These are phyloP conservation scores for Rotaria socialis DNA, from an alignment of 2,888 invertebrate species.

Conservation along the genomic window DNA sequence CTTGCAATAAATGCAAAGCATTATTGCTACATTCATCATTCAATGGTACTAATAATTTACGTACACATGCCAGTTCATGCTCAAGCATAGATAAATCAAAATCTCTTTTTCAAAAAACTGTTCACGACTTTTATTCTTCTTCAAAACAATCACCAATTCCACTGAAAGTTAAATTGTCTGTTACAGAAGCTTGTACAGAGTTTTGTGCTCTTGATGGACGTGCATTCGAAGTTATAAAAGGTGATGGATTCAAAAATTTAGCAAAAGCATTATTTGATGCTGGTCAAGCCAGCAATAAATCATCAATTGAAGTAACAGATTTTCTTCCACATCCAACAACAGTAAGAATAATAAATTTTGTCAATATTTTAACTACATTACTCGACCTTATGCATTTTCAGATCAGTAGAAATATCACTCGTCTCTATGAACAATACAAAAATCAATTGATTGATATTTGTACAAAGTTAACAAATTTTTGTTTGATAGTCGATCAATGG, in stretches of 20 bases:
- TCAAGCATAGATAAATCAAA: too few species aligned
- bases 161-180: neutral
- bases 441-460: neutral
- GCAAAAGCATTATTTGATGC: neutral
- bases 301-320: neutral
- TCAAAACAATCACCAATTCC: neutral
- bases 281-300: neutral
- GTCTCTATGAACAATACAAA: neutral
- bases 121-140: neutral
- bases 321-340: neutral
- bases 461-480: neutral
- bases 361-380: neutral
- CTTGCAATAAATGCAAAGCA: neutral
- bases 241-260: neutral
- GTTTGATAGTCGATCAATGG: neutral
- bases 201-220: neutral
- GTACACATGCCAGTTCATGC: too few species aligned
- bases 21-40: neutral
- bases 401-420: neutral
- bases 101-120: too few species aligned
- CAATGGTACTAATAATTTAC: neutral
- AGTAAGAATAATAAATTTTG: neutral
- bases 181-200: neutral
- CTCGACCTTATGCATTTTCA: neutral
- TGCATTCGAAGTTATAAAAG: neutral